These are phyloP conservation scores for Saccopteryx leptura DNA, from an alignment of 2,113 vertebrate genomes.

Conservation along the genomic window DNA sequence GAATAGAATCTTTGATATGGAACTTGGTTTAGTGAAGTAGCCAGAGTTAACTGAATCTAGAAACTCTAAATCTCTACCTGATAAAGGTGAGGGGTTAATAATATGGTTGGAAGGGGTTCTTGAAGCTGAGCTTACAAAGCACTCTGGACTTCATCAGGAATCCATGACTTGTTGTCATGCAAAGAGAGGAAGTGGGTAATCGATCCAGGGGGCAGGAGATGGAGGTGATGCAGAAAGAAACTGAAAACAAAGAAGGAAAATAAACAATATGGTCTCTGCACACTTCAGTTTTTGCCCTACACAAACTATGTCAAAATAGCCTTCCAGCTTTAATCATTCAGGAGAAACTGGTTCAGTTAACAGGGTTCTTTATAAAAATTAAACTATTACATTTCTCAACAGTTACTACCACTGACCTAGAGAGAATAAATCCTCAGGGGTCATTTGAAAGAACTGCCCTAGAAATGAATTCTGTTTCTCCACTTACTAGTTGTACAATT, in stretches of 20 bases:
- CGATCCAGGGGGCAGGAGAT: neutral
- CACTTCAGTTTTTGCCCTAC: neutral
- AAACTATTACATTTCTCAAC: neutral
- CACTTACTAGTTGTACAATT: neutral
- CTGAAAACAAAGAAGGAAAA: neutral
- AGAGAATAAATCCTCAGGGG: neutral
- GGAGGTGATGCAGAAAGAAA: neutral
- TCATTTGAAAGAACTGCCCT: neutral
- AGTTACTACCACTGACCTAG: neutral
- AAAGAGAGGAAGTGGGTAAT: neutral
- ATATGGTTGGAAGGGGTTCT: neutral
- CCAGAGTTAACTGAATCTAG: neutral
- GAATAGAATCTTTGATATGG: neutral
- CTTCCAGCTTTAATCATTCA: neutral
- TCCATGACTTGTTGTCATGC: neutral
- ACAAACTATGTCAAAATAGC: neutral
- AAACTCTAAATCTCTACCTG: neutral
- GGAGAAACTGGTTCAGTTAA: neutral
- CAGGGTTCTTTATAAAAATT: neutral
- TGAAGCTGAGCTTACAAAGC: neutral
- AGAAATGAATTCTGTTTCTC: constrained; percentile 56
- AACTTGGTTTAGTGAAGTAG: neutral
- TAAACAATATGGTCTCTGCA: neutral
- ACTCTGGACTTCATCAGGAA: neutral
- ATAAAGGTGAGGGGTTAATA: neutral